phyloP scores from a whole-genome alignment of 1,140 invertebrate genomes.

The Listronotus oregonensis region DNA sequence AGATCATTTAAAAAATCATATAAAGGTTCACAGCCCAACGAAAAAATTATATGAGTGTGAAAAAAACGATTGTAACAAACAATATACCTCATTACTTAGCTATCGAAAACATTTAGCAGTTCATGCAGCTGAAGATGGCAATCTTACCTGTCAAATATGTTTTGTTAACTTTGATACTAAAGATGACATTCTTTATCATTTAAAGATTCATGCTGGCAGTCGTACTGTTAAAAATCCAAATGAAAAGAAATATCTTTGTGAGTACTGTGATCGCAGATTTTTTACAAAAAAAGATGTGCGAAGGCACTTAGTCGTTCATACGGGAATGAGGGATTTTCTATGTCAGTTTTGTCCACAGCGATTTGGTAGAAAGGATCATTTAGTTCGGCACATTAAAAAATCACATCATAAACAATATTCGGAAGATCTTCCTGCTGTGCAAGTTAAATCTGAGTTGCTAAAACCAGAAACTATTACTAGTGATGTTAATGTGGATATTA shows the following conservation, averaged over 20 bases:
- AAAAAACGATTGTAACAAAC: slow-evolving; percentile 69
- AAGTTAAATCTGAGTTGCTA: slow-evolving; percentile 33
- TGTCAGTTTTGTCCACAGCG: slow-evolving; percentile 79
- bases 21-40: slow-evolving; percentile 68
- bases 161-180: slow-evolving; percentile 65
- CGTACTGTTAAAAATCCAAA: slow-evolving; percentile 70
- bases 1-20: slow-evolving; percentile 75
- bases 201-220: slow-evolving; percentile 78
- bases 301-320: slow-evolving; percentile 80
- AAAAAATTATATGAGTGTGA: slow-evolving; percentile 71
- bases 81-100: slow-evolving; percentile 74
- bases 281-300: slow-evolving; percentile 83
- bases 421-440: slow-evolving; percentile 38
- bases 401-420: slow-evolving; percentile 61
- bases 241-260: slow-evolving; percentile 76
- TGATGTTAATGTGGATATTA: background rate
- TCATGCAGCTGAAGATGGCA: slow-evolving; percentile 76
- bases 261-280: slow-evolving; percentile 73
- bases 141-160: slow-evolving; percentile 73
- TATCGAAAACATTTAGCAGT: slow-evolving; percentile 74
- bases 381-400: slow-evolving; percentile 78
- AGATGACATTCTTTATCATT: slow-evolving; percentile 72
- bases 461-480: slow-evolving; percentile 27
- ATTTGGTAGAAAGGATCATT: slow-evolving; percentile 80
- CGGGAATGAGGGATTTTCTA: slow-evolving; percentile 75